Evolutionary conservation across 2,113 vertebrate genomes (phyloP), one percentile per base, ranked within the genome.

Genomic region (Podarcis raffonei): DNA sequence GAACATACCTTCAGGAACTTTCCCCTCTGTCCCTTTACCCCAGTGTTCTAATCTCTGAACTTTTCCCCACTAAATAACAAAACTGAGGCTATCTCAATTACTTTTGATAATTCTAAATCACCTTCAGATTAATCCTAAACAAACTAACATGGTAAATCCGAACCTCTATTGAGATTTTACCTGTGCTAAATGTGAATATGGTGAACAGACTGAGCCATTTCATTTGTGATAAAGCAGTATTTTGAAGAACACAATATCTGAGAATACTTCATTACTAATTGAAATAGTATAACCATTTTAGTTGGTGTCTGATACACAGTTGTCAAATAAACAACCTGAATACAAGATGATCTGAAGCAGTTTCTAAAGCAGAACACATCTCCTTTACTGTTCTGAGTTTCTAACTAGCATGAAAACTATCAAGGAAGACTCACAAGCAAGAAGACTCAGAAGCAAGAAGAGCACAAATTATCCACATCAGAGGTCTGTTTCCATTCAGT

Each of bases 401-500:
- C 30, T 30, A 76, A 8, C 27, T 75, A 91, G 85, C 57, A 77
- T 66, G 62, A 71, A 82, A 88, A 81, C 84, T 74, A n/a, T 68
- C 23, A 79, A n/a, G 75, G 18, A 57, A 3, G 20, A 39, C 11
- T 37, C 32, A 66, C 37, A 77, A 75, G 32, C 88, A 76, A 42
- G 65, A 18, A 53, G 35, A 72, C 71, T 16, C 83, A 9, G 39
- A 84, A 89, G 88, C 59, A 87, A 90, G 86, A 57, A n/a, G 0
- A 0, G 78, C 37, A 1, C 85, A 37, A 87, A 78, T 84, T 81
- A 83, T 4, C 79, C 79, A 65, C 71, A 91, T 81, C 27, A 85
- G 53, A 79, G 81, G 53, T 89, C 93, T 95, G 92, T 92, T 94
- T 95, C 90, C 87, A 88, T 92, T 95, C 87, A 39, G 25, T n/a